A percentile compares a stretch with the other conserved stretches of the same genome.
These are phyloP conservation scores for Benthosema pterotum DNA, from an alignment of 2,797 vertebrate genomes.

Conservation along the genomic window DNA sequence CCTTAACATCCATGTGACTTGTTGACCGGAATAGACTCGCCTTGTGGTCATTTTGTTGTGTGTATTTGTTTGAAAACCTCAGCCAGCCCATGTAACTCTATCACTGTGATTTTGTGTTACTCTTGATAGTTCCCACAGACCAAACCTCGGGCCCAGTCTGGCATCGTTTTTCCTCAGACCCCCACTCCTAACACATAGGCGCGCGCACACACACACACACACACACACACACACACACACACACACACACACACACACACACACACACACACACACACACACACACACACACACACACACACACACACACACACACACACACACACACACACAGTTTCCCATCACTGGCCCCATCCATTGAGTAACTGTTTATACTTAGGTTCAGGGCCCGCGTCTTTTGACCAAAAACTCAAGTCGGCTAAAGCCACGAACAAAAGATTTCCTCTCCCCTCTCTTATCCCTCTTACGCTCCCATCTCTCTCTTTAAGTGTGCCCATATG, in stretches of 20 bases:
- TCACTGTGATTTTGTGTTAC: conserved; percentile 55
- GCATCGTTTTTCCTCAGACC: conserved; percentile 54
- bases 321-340: conserved; percentile 53
- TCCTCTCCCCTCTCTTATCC: conserved; percentile 56
- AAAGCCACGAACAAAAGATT: conserved; percentile 65
- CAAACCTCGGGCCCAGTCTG: conserved; percentile 56
- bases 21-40: conserved; percentile 39
- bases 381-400: conserved; percentile 48
- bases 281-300: conserved; percentile 42
- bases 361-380: conserved; percentile 62
- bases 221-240: conserved; percentile 41
- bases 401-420: conserved; percentile 43
- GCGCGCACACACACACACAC: conserved; percentile 42
- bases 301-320: conserved; percentile 48
- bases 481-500: conserved; percentile 53
- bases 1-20: conserved; percentile 31
- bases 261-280: conserved; percentile 38
- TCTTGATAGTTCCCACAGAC: conserved; percentile 55
- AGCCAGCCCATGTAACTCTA: conserved; percentile 60
- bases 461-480: conserved; percentile 21
- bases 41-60: conserved; percentile 70
- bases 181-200: conserved; percentile 32
- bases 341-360: conserved; percentile 58
- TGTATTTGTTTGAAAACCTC: conserved; percentile 60
- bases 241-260: conserved; percentile 41